phyloP scores from a whole-genome alignment of 2,888 invertebrate species.

The Oligia fasciuncula region DNA sequence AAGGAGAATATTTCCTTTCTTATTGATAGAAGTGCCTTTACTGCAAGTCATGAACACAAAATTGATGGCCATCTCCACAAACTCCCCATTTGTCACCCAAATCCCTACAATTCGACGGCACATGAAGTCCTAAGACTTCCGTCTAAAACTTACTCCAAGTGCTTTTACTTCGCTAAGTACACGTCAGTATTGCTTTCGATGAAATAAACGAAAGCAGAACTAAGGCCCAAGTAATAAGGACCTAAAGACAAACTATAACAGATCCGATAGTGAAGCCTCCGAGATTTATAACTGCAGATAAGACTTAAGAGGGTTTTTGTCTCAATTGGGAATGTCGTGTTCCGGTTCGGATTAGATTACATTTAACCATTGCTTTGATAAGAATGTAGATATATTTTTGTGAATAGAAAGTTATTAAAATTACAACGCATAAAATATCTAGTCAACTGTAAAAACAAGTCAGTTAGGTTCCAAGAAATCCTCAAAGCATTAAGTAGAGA shows the following conservation, averaged over 20 bases:
- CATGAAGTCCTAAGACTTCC: slow-evolving; percentile 39
- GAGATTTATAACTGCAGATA: slow-evolving; percentile 53
- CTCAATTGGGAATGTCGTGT: slow-evolving; percentile 32
- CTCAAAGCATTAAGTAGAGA: neutral
- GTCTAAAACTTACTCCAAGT: slow-evolving; percentile 47
- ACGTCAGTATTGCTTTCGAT: slow-evolving; percentile 38
- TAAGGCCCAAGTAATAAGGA: slow-evolving; percentile 22
- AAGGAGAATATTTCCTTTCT: neutral
- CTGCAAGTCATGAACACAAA: slow-evolving; percentile 25
- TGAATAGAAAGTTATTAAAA: neutral
- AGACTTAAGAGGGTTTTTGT: slow-evolving; percentile 31
- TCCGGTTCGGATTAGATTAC: slow-evolving; percentile 1
- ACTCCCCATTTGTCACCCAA: slow-evolving; percentile 50
- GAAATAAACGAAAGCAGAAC: slow-evolving; percentile 38
- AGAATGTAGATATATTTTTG: neutral
- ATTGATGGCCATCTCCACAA: slow-evolving; percentile 28
- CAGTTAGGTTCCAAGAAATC: neutral
- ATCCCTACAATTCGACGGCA: slow-evolving; percentile 24
- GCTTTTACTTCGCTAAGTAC: slow-evolving; percentile 43
- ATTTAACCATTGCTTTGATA: slow-evolving; percentile 2
- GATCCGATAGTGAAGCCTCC: slow-evolving; percentile 35
- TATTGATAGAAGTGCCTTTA: neutral
- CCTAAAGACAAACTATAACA: slow-evolving; percentile 45
- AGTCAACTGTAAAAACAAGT: neutral
- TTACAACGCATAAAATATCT: neutral